Conservation (phyloP, 37 sponge, comb jelly and placozoan species). For the Crambe crambe region DNA sequence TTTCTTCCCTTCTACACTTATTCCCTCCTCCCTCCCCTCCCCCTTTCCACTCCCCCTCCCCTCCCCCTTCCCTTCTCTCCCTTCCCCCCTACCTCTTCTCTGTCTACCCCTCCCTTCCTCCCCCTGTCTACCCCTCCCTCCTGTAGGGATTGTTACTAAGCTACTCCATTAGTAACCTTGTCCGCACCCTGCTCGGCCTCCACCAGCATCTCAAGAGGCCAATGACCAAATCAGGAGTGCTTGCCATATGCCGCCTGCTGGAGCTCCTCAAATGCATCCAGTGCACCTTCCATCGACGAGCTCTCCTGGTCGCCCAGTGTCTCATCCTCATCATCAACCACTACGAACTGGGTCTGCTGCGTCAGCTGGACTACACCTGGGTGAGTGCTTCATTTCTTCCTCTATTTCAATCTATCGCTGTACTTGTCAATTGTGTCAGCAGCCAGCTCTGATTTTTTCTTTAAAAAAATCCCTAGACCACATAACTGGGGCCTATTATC, state of each 20-base stretch:
- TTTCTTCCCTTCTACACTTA: neutral
- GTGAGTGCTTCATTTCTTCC: slow-evolving; percentile 17
- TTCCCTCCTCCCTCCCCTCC: neutral
- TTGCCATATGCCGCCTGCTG: slow-evolving; percentile 74
- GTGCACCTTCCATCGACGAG: slow-evolving; percentile 68
- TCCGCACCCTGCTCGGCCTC: slow-evolving; percentile 64
- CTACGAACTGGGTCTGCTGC: slow-evolving; percentile 50
- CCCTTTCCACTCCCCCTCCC: neutral
- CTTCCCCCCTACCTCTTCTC: neutral
- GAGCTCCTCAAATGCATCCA: slow-evolving; percentile 89
- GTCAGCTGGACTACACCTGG: slow-evolving; percentile 10
- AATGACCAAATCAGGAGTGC: slow-evolving; percentile 81
- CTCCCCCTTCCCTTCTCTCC: slow-evolving; percentile 3
- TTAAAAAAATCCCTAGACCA: no score
- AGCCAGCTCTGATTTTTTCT: no score
- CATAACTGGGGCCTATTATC: no score
- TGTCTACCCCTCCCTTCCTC: neutral
- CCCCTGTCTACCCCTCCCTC: neutral
- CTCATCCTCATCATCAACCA: slow-evolving; percentile 59
- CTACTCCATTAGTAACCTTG: slow-evolving; percentile 54
- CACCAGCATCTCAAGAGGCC: slow-evolving; percentile 72
- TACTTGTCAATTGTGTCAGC: no score
- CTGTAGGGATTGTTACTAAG: slow-evolving; percentile 75
- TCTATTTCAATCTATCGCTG: slow-evolving; percentile 1
- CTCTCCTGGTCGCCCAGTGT: slow-evolving; percentile 50